Evolutionary conservation across 2,797 vertebrate genomes (phyloP).

Genomic region (Chelon auratus): DNA sequence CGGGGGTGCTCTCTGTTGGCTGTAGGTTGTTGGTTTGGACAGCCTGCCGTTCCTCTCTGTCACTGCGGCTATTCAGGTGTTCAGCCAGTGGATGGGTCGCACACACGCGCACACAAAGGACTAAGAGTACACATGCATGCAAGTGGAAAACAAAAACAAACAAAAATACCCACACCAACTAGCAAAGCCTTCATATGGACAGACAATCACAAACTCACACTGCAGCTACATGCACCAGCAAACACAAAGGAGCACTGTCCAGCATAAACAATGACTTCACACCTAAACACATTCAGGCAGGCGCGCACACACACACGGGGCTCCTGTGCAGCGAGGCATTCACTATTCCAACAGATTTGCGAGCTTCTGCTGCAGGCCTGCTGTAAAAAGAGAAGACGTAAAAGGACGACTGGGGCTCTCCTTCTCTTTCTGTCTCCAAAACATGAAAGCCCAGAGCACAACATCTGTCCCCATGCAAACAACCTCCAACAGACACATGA

Average conservation of each 20-base stretch:
- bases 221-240: slow-evolving; percentile 46
- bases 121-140: background rate
- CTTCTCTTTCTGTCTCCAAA: background rate
- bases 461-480: slow-evolving; percentile 14
- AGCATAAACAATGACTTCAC: slow-evolving; percentile 47
- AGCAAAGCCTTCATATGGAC: slow-evolving; percentile 32
- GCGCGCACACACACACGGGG: slow-evolving; percentile 11
- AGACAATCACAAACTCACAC: slow-evolving; percentile 45
- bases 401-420: slow-evolving; percentile 35
- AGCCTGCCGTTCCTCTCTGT: slow-evolving; percentile 67
- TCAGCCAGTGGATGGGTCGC: slow-evolving; percentile 60
- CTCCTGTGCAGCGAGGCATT: slow-evolving; percentile 49
- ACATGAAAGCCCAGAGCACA: slow-evolving; percentile 18
- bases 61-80: slow-evolving; percentile 70
- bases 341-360: slow-evolving; percentile 58
- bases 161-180: slow-evolving; percentile 23
- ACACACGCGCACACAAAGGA: slow-evolving; percentile 16
- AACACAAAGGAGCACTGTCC: slow-evolving; percentile 41
- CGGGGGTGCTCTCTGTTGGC: slow-evolving; percentile 47
- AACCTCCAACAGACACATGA: slow-evolving; percentile 10
- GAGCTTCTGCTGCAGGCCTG: slow-evolving; percentile 44
- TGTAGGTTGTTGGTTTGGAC: slow-evolving; percentile 68
- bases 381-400: slow-evolving; percentile 49
- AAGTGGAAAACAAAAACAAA: background rate
- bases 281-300: slow-evolving; percentile 28